Percentiles rank a stretch among this genome's conserved stretches.
phyloP scores from a whole-genome alignment of 2,113 vertebrate genomes.

The Tachysurus fulvidraco region DNA sequence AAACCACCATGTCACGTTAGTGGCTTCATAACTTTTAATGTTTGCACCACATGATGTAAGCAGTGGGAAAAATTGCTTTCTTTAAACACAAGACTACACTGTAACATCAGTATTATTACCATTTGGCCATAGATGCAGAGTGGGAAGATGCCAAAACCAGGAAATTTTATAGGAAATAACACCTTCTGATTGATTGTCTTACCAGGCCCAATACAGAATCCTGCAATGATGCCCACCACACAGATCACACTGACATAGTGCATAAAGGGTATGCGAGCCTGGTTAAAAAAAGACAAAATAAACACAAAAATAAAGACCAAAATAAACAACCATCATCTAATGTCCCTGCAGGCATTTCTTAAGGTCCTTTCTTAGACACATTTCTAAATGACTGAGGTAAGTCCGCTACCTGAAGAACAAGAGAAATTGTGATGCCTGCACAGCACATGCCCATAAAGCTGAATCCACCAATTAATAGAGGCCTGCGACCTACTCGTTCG shows the following conservation, averaged over 20 bases:
- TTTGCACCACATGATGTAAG: neutral
- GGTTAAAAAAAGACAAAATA: slow-evolving; percentile 17
- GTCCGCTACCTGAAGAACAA: slow-evolving; percentile 77
- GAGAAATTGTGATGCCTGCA: slow-evolving; percentile 80
- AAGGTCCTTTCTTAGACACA: neutral
- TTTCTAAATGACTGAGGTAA: neutral
- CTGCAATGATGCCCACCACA: slow-evolving; percentile 85
- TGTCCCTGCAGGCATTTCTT: neutral
- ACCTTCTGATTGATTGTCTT: slow-evolving; percentile 23
- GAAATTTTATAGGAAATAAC: neutral
- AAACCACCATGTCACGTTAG: neutral
- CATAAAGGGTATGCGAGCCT: slow-evolving; percentile 75
- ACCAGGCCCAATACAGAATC: slow-evolving; percentile 93
- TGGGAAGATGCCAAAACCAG: neutral
- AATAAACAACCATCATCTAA: neutral
- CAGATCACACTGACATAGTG: slow-evolving; percentile 78
- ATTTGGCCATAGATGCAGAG: neutral
- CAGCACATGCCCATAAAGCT: slow-evolving; percentile 85
- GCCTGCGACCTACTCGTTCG: slow-evolving; percentile 81
- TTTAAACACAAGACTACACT: neutral
- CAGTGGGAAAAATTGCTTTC: neutral
- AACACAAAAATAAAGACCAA: no score
- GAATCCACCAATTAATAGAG: slow-evolving; percentile 83
- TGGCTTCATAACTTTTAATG: neutral
- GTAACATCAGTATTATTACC: neutral